Conservation (phyloP, 30 jellyfish, hydroid and myxozoan species). For the Chironex yamaguchii region DNA sequence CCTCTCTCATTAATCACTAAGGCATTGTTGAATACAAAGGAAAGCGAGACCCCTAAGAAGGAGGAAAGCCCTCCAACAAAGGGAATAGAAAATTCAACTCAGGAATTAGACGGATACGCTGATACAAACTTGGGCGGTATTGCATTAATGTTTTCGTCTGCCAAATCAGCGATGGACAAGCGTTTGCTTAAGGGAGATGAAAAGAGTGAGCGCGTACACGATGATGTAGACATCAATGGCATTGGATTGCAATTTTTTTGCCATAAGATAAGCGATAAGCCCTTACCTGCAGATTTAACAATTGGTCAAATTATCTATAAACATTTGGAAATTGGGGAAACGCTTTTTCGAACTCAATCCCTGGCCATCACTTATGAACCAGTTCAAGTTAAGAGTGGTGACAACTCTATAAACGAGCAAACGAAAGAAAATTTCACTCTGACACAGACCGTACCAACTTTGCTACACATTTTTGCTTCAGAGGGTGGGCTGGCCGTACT, state of each 20-base stretch:
- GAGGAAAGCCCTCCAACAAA: neutral
- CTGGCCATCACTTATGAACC: neutral
- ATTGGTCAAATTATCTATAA: slow-evolving; percentile 73
- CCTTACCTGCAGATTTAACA: slow-evolving; percentile 60
- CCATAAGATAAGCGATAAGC: slow-evolving; percentile 28
- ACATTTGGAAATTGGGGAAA: slow-evolving; percentile 1
- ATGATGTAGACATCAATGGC: neutral
- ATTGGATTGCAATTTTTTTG: neutral
- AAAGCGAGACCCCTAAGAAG: neutral
- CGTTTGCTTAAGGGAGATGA: slow-evolving; percentile 56
- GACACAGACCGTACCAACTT: slow-evolving; percentile 46
- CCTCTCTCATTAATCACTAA: neutral
- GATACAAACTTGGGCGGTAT: neutral
- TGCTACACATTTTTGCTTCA: slow-evolving; percentile 84
- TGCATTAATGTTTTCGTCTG: slow-evolving; percentile 31
- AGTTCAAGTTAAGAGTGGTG: neutral
- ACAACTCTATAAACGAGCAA: slow-evolving; percentile 1
- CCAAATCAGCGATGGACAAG: slow-evolving; percentile 63
- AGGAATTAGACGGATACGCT: neutral
- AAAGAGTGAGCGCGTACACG: neutral
- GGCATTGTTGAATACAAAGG: neutral
- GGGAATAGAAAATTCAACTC: neutral
- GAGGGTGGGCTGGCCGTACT: slow-evolving; percentile 85
- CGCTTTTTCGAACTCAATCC: neutral
- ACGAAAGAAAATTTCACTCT: slow-evolving; percentile 12